A percentile compares a stretch with the other conserved stretches of the same genome.
Evolutionary conservation across 1,140 invertebrate species (phyloP).

Genomic region (Zaprionus africanus): DNA sequence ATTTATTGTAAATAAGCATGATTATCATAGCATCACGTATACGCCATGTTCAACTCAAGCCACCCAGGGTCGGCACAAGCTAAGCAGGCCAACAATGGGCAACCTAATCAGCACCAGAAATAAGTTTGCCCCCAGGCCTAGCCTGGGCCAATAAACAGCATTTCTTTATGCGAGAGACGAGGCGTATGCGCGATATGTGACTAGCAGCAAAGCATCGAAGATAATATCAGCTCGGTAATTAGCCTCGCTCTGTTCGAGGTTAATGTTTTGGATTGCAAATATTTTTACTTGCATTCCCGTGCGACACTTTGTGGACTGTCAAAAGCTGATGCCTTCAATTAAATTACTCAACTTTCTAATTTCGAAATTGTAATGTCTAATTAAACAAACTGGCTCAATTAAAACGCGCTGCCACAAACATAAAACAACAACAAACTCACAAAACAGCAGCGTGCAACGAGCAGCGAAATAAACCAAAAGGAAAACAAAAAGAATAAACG

Average conservation of each 20-base stretch:
- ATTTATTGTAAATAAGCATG: conserved; percentile 82
- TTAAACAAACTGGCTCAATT: conserved; percentile 67
- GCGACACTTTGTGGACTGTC: conserved; percentile 17
- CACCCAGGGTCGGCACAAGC: neutral
- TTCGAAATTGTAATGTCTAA: conserved; percentile 61
- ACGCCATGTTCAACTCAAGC: conserved; percentile 50
- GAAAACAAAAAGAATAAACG: conserved; percentile 28
- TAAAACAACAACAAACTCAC: neutral
- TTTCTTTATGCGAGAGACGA: conserved; percentile 29
- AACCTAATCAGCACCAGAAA: conserved; percentile 37
- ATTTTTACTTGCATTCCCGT: neutral
- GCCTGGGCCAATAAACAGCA: conserved; percentile 26
- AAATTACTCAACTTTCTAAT: conserved; percentile 65
- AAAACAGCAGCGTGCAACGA: neutral
- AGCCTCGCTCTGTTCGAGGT: neutral
- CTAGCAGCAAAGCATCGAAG: neutral
- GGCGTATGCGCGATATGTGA: conserved; percentile 27
- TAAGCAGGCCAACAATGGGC: conserved; percentile 16
- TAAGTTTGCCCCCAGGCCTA: conserved; percentile 4
- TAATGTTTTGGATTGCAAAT: conserved; percentile 1
- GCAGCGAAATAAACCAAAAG: conserved; percentile 14
- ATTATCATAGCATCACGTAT: conserved; percentile 81
- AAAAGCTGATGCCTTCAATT: conserved; percentile 12
- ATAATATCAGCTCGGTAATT: conserved; percentile 1
- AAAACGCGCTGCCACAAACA: conserved; percentile 30